Evolutionary conservation across 2,797 vertebrate genomes (phyloP), one percentile per base, ranked within the genome.

Genomic region (Sebastolobus altivelis): DNA sequence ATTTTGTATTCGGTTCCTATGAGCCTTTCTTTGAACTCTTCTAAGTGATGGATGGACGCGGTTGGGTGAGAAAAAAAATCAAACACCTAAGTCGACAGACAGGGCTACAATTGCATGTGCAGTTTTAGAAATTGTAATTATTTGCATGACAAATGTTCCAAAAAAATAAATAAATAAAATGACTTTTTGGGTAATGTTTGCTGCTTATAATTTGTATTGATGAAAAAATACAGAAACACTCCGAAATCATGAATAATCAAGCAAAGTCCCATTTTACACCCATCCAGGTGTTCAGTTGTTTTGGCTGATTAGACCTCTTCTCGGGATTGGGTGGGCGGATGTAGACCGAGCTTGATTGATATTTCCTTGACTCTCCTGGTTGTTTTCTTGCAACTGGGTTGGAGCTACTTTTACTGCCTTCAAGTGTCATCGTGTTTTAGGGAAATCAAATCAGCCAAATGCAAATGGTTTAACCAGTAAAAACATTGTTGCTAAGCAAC

Each of bases 201-300:
- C 20, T 54, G 49, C 27, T 46, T 22, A 31, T 54, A 43, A 46
- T 54, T 67, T 79, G 8, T 16, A 8, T 3, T 38, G n/a, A 35
- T 60, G 13, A 4, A 67, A 74, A 55, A 58, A 16, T 1, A 49
- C 35, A 63, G 31, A 63, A 35, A 8, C 14, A 25, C 13, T 49
- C 38, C 25, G 4, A 43, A 77, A 65, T 78, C 29, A 72, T 63
- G 40, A 70, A 69, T 68, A 72, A 73, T 84, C 71, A 65, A 79
- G 72, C 43, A 37, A 16, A 63, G 33, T 62, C 43, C 8, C 5
- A 37, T 9, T 55, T 56, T 81, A 71, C 71, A 66, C 46, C 71
- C 59, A 80, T 38, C 12, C 31, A 71, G 67, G 60, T 75, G 66
- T 58, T 77, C 18, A 49, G 52, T 55, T 65, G 54, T 61, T 74